Evolutionary conservation across 2,888 invertebrate species (phyloP), one percentile per base, ranked within the genome.

Genomic region (Polydrusus pterygomalis): DNA sequence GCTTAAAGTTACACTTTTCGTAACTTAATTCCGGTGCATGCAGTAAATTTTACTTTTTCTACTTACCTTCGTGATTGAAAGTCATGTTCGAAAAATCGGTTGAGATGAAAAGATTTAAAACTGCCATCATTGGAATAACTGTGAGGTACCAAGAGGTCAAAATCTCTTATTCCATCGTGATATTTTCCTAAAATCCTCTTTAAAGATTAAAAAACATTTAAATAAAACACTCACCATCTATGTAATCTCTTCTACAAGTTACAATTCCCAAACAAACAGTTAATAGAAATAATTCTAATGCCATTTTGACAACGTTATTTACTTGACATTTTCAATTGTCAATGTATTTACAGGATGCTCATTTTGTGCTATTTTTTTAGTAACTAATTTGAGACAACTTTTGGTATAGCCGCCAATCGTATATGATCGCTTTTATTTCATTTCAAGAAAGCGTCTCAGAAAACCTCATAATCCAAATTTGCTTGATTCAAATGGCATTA

Each of bases 111-210:
- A 7, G 88, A 85, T 30, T 85, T 60, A 79, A 90, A 90, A 15
- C 84, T 84, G 13, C 90, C 89, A 25, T 87, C 83, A 40, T 79
- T 69, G 58, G 83, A 83, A 15, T 89, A 84, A 80, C 87, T 88
- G 56, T 87, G 86, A 7, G 90, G 90, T 51, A 90, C 85, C 25
- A 88, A 78, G 15, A 90, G 81, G 63, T 88, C 85, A 69, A 89
- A 89, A 30, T 87, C 83, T 64, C 82, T 82, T 11, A 90, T 83
- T 74, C 88, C 84, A 72, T 87, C 83, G 25, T 90, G 89, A 81
- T 89, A 90, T 80, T 88, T 88, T 78, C 88, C 88, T 87, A 82
- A 65, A 82, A 34, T 1, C 1, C 2, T 34, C 8, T 34, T 25
- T 25, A 1, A 25, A 25, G 25, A n/a, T 13, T 43, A 43, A 43